A percentile compares a stretch with the other conserved stretches of the same genome.
phyloP scores from a whole-genome alignment of 2,888 invertebrate species.

The Limnephilus auricula region DNA sequence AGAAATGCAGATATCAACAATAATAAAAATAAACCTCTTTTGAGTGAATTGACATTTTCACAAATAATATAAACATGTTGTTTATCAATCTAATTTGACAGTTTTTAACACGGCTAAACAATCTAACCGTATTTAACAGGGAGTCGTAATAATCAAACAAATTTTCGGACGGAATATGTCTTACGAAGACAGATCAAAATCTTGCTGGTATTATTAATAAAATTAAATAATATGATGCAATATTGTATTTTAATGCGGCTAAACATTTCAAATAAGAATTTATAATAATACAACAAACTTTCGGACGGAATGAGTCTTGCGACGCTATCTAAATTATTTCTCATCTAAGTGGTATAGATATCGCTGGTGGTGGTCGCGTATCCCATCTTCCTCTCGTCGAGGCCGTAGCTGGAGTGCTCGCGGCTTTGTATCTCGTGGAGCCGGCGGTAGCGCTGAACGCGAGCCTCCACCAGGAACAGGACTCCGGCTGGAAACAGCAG shows the following conservation, averaged over 20 bases:
- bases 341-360: conserved; percentile 76
- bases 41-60: background rate
- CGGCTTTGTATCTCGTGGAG: conserved; percentile 84
- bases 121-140: too few species aligned
- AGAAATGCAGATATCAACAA: too few species aligned
- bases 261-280: background rate
- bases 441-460: conserved; percentile 86
- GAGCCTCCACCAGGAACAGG: conserved; percentile 89
- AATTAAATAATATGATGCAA: background rate
- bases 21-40: background rate
- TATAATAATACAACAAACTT: background rate
- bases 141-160: too few species aligned
- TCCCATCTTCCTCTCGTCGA: conserved; percentile 81
- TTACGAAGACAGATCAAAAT: too few species aligned
- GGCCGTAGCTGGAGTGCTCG: conserved; percentile 82
- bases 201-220: too few species aligned
- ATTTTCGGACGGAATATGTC: too few species aligned
- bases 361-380: conserved; percentile 82
- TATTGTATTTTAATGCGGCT: background rate
- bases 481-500: conserved; percentile 86
- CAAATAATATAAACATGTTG: background rate
- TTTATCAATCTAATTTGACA: too few species aligned
- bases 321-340: background rate
- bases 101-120: too few species aligned
- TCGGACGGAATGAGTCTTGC: background rate